Conservation (phyloP, 2,797 vertebrate genomes). For the Sphaeramia orbicularis region DNA sequence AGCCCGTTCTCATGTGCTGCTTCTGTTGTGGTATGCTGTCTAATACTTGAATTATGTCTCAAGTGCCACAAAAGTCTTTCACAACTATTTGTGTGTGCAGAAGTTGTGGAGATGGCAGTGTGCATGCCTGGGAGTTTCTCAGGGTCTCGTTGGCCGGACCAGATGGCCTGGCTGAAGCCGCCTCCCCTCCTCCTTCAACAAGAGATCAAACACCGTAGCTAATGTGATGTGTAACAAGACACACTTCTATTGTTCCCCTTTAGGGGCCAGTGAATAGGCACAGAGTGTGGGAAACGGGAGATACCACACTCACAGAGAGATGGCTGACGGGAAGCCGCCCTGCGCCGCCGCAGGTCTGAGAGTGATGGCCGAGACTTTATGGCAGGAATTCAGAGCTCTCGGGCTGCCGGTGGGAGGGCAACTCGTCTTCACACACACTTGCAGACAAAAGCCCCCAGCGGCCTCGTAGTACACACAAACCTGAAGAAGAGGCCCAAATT, state of each 20-base stretch:
- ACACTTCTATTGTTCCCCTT: constrained; percentile 87
- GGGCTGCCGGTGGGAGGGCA: constrained; percentile 69
- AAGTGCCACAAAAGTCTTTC: constrained; percentile 79
- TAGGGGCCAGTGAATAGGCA: constrained; percentile 78
- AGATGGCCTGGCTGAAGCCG: constrained; percentile 82
- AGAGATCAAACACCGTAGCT: constrained; percentile 88
- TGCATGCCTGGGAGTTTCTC: constrained; percentile 78
- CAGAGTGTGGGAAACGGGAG: constrained; percentile 87
- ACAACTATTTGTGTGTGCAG: constrained; percentile 71
- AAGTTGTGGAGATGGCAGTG: constrained; percentile 65
- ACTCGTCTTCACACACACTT: constrained; percentile 79
- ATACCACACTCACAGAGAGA: constrained; percentile 85
- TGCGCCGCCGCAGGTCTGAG: constrained; percentile 61
- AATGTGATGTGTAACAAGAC: constrained; percentile 90
- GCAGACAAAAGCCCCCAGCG: constrained; percentile 71
- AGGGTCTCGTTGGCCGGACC: constrained; percentile 81
- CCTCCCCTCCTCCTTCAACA: constrained; percentile 67
- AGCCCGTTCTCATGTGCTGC: constrained; percentile 35
- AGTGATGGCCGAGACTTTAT: constrained; percentile 73
- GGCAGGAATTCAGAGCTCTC: constrained; percentile 76
- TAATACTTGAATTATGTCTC: constrained; percentile 70
- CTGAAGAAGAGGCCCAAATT: constrained; percentile 53
- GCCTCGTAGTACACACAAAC: constrained; percentile 54
- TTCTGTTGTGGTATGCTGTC: constrained; percentile 59
- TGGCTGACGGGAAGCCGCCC: constrained; percentile 79